These are phyloP conservation scores for Esox masquinongy DNA, from an alignment of 2,797 vertebrate species.

Conservation along the genomic window DNA sequence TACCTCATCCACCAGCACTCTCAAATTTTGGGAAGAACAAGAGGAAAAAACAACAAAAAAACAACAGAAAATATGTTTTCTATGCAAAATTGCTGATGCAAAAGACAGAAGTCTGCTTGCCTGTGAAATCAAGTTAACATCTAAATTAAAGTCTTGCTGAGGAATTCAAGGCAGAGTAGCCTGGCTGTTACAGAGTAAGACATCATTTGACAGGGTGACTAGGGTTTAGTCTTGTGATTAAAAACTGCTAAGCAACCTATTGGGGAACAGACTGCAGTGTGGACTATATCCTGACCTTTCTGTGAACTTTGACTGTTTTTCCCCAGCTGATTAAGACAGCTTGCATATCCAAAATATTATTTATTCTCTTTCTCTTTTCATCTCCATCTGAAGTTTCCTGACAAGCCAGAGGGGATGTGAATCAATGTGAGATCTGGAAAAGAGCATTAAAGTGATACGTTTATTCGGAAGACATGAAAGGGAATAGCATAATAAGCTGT, in stretches of 20 bases:
- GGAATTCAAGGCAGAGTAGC: neutral
- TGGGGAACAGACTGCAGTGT: neutral
- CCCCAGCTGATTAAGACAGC: slow-evolving; percentile 67
- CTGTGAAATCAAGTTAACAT: neutral
- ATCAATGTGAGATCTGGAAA: slow-evolving; percentile 72
- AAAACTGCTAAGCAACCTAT: neutral
- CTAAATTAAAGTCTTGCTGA: neutral
- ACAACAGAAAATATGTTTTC: neutral
- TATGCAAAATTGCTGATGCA: neutral
- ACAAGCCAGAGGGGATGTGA: slow-evolving; percentile 70
- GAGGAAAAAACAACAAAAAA: neutral
- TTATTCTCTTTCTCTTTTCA: slow-evolving; percentile 71
- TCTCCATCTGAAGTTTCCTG: slow-evolving; percentile 75
- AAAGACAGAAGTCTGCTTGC: neutral
- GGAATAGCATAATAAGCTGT: slow-evolving; percentile 76
- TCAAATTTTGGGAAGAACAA: neutral
- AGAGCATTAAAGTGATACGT: slow-evolving; percentile 75
- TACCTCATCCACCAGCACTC: neutral
- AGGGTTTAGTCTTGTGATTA: neutral
- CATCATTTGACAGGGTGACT: neutral
- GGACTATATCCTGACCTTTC: slow-evolving; percentile 55
- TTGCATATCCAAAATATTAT: slow-evolving; percentile 70
- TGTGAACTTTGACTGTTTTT: slow-evolving; percentile 67
- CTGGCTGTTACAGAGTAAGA: too few relatives aligned
- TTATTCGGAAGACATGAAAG: slow-evolving; percentile 80